Conservation (phyloP, 2,888 invertebrate genomes). For the Eristalinus sepulchralis region DNA sequence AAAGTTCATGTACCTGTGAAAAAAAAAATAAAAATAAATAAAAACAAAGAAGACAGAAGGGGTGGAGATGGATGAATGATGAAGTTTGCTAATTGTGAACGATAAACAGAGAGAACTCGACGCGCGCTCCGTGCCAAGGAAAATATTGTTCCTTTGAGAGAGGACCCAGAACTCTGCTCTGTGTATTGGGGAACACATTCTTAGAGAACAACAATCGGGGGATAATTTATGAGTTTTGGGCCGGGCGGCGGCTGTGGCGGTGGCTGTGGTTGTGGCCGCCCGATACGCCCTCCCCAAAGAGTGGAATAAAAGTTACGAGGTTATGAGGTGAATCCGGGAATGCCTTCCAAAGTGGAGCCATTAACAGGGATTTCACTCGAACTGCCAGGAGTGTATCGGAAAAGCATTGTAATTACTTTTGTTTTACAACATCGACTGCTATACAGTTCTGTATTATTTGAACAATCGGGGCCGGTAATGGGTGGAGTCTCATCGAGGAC, state of each 20-base stretch:
- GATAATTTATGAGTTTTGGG: conserved; percentile 37
- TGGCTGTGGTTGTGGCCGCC: conserved; percentile 5
- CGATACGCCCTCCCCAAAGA: conserved; percentile 43
- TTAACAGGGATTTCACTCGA: conserved; percentile 30
- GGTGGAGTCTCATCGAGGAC: conserved; percentile 2
- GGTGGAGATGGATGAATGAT: neutral
- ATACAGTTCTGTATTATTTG: neutral
- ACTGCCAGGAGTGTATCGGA: conserved; percentile 26
- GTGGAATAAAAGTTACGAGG: conserved; percentile 17
- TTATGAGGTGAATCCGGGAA: conserved; percentile 8
- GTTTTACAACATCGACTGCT: conserved; percentile 31
- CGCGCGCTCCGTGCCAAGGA: neutral
- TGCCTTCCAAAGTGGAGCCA: conserved; percentile 16
- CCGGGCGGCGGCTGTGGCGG: conserved; percentile 20
- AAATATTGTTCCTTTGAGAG: conserved; percentile 39
- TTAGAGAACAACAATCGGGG: conserved; percentile 33
- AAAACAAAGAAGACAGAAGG: no score
- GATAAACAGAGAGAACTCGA: conserved; percentile 37
- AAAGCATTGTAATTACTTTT: conserved; percentile 46
- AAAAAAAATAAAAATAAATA: no score
- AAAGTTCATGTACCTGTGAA: conserved; percentile 88
- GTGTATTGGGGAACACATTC: conserved; percentile 2
- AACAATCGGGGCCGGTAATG: neutral
- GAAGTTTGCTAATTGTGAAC: conserved; percentile 45
- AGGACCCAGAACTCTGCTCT: neutral